Conservation (phyloP, 2,797 vertebrate genomes). For the Rhinatrema bivittatum region DNA sequence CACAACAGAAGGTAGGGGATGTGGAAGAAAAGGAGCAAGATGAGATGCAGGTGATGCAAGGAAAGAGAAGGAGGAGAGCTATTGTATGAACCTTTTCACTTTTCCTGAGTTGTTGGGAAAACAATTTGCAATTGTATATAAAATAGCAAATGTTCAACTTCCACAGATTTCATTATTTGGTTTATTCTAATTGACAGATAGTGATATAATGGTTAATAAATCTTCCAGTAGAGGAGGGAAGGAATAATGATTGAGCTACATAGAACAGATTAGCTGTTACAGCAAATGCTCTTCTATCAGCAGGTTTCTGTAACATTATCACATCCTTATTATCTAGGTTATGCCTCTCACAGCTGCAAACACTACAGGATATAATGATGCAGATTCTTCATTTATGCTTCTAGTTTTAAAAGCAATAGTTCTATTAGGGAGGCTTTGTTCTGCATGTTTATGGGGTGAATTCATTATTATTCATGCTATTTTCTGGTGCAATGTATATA, state of each 20-base stretch:
- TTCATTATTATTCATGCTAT: background rate
- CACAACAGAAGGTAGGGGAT: too few species aligned
- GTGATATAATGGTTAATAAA: conserved; percentile 13
- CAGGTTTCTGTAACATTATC: conserved; percentile 38
- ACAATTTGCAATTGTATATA: background rate
- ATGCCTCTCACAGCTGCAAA: conserved; percentile 35
- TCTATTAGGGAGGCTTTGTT: conserved; percentile 19
- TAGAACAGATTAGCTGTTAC: conserved; percentile 40
- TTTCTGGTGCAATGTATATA: background rate
- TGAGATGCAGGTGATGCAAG: too few species aligned
- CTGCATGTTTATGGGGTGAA: conserved; percentile 19
- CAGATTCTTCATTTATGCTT: conserved; percentile 33
- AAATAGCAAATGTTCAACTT: background rate
- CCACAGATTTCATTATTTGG: conserved; percentile 1
- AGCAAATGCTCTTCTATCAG: conserved; percentile 32
- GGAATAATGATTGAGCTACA: conserved; percentile 21
- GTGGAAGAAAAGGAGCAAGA: too few species aligned
- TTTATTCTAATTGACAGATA: conserved; percentile 20
- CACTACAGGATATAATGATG: conserved; percentile 22
- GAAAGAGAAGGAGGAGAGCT: too few species aligned
- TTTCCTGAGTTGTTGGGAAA: background rate
- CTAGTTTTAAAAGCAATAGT: conserved; percentile 15
- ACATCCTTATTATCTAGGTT: conserved; percentile 44
- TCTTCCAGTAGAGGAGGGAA: conserved; percentile 22
- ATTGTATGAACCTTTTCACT: too few species aligned